phyloP scores from a whole-genome alignment of 2,797 vertebrate species.

The Syngnathus rostellatus region DNA sequence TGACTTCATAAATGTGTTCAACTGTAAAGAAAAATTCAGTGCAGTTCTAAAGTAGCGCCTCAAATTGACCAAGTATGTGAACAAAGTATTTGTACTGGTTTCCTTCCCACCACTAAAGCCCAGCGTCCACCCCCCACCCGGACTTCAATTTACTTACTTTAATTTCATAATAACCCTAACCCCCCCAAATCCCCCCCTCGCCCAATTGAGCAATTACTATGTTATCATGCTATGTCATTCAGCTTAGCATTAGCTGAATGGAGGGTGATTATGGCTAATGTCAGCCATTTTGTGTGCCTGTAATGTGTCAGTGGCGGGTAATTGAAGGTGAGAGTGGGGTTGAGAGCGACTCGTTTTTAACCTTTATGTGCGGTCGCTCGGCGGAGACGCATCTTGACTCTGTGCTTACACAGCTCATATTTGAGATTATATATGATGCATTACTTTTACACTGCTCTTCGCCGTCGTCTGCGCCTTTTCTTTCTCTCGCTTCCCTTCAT shows the following conservation, averaged over 20 bases:
- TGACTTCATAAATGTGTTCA: too few relatives aligned
- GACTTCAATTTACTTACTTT: not conserved
- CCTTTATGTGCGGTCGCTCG: constrained; percentile 33
- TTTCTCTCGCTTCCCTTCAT: not conserved
- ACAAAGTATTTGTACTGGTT: not conserved
- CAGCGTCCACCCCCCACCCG: too few relatives aligned
- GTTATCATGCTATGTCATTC: constrained; percentile 20
- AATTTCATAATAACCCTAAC: not conserved
- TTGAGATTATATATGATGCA: too few relatives aligned
- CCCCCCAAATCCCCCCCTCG: constrained; percentile 1
- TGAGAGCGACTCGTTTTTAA: constrained; percentile 46
- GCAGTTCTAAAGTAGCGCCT: not conserved
- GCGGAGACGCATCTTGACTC: constrained; percentile 21
- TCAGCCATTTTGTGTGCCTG: constrained; percentile 58
- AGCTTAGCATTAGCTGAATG: constrained; percentile 43
- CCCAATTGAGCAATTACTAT: constrained; percentile 42
- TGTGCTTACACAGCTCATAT: constrained; percentile 4
- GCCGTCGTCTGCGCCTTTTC: not conserved
- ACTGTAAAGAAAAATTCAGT: not conserved
- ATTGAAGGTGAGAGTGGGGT: constrained; percentile 52
- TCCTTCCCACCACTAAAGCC: not conserved
- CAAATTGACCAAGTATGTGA: not conserved
- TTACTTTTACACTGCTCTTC: not conserved
- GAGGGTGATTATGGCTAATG: constrained; percentile 67
- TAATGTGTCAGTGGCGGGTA: constrained; percentile 60